Evolutionary conservation across 2,797 vertebrate species (phyloP).

Genomic region (Lutjanus campechanus): DNA sequence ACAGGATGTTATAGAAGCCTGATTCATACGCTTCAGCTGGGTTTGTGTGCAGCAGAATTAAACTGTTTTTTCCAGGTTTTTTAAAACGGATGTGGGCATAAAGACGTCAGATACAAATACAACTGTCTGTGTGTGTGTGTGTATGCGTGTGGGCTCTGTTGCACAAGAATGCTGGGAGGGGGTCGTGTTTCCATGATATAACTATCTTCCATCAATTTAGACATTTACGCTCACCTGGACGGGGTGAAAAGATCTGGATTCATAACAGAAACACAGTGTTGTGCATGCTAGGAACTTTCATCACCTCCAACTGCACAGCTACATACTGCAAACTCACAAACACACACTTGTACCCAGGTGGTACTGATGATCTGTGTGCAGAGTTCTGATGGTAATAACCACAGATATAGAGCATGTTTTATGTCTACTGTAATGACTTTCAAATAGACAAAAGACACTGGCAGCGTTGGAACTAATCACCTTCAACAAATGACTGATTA

Average conservation of each 20-base stretch:
- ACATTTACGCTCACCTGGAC: neutral
- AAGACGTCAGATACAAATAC: slow-evolving; percentile 30
- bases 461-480: slow-evolving; percentile 50
- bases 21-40: slow-evolving; percentile 42
- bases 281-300: slow-evolving; percentile 3
- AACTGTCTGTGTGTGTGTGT: slow-evolving; percentile 20
- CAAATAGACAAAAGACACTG: slow-evolving; percentile 58
- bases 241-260: neutral
- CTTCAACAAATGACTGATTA: slow-evolving; percentile 34
- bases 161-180: slow-evolving; percentile 14
- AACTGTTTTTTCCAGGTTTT: slow-evolving; percentile 40
- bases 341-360: neutral
- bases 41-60: slow-evolving; percentile 32
- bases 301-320: slow-evolving; percentile 22
- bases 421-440: too few relatives aligned
- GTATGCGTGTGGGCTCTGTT: slow-evolving; percentile 28
- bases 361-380: neutral
- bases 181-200: slow-evolving; percentile 41
- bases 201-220: slow-evolving; percentile 41
- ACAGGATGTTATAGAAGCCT: slow-evolving; percentile 68
- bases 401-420: neutral
- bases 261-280: slow-evolving; percentile 11
- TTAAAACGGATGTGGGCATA: slow-evolving; percentile 42
- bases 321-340: slow-evolving; percentile 8
- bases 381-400: slow-evolving; percentile 42